Conservation (phyloP, 2,113 vertebrate genomes). For the Thermophis baileyi region DNA sequence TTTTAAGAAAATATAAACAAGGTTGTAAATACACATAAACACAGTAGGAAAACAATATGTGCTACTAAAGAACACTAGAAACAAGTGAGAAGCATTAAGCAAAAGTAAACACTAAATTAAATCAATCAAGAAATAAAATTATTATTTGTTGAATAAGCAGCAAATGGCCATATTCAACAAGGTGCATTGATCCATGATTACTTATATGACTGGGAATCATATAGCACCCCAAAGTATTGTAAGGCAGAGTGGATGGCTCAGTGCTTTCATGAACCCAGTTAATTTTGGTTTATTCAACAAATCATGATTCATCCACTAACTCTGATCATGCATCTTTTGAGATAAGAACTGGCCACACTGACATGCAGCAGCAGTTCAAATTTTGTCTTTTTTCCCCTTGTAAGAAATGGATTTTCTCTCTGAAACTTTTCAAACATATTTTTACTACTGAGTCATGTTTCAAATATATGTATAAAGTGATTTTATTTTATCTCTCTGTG, state of each 20-base stretch:
- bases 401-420: not conserved
- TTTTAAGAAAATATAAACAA: not conserved
- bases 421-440: not conserved
- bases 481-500: not conserved
- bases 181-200: not conserved
- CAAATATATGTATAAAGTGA: not conserved
- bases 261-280: not conserved
- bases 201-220: not conserved
- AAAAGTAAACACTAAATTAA: not conserved
- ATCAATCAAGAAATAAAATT: not conserved
- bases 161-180: not conserved
- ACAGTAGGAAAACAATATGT: not conserved
- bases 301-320: not conserved
- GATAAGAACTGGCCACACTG: not conserved
- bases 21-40: not conserved
- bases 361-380: not conserved
- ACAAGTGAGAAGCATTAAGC: not conserved
- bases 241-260: not conserved
- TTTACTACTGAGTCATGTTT: not conserved
- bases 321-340: not conserved
- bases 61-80: not conserved
- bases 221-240: not conserved
- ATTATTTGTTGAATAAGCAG: not conserved
- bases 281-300: not conserved
- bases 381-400: not conserved